Evolutionary conservation across 1,140 invertebrate genomes (phyloP).

Genomic region (Magallana ariakensis): DNA sequence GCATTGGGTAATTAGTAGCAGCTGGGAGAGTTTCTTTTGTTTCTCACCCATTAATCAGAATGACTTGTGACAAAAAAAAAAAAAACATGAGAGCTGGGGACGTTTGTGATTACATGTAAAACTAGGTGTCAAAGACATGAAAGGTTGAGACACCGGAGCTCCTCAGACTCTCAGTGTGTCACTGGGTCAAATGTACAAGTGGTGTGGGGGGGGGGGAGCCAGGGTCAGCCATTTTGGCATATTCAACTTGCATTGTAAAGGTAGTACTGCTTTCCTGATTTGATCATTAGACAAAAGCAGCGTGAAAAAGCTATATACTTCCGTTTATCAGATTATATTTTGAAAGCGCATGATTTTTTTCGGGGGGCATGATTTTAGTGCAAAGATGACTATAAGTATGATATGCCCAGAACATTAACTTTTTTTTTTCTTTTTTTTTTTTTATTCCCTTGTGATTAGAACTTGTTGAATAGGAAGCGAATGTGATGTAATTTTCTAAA

Average conservation of each 20-base stretch:
- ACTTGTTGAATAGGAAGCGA: background rate
- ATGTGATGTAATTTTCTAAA: background rate
- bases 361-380: background rate
- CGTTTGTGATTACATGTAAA: constrained; percentile 7
- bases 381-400: background rate
- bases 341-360: background rate
- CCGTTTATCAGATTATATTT: background rate
- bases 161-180: background rate
- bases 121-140: background rate
- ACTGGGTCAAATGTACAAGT: background rate
- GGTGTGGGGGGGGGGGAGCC: background rate
- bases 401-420: background rate
- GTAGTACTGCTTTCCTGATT: background rate
- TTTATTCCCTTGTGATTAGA: background rate
- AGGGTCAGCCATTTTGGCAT: background rate
- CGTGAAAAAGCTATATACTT: constrained; percentile 21
- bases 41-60: constrained; percentile 4
- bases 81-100: constrained; percentile 13
- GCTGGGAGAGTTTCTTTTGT: constrained; percentile 16
- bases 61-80: background rate
- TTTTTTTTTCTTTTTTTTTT: background rate
- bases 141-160: background rate
- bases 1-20: background rate
- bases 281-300: background rate
- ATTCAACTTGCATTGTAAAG: background rate